Base-by-base conservation (phyloP, 1,140 invertebrate genomes). In the Eciton burchellii region DNA sequence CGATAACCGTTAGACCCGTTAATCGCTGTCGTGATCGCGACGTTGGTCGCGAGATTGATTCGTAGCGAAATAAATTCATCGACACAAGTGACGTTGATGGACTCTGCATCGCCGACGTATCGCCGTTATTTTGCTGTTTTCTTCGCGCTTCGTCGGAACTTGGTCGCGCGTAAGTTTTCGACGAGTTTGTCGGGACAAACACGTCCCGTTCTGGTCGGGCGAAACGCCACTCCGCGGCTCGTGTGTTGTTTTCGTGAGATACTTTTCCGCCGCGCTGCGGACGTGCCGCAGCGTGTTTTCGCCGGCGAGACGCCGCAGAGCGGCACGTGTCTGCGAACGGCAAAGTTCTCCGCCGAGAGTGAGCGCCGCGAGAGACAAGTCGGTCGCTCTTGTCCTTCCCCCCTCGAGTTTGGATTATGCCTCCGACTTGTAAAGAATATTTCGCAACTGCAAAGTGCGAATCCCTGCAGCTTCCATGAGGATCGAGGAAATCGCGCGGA, bases 141-240 rank as follows among this genome's bases (percentile, higher is more conserved):
- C 63, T n/a, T 21, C 12, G 11, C 41, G 35, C 65, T 26, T 59
- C 35, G 14, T n/a, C 29, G 35, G 14, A 9, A 63, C 29, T 70
- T 79, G 29, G 12, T 52, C 24, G 12, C 5, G 8, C 8, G 65
- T 82, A 63, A 86, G n/a, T 70, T 82, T 41, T 65, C 14, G 14
- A 14, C n/a, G 54, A 85, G 49, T 70, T 82, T 52, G 16, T 49
- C 54, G 21, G 24, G n/a, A 74, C 43, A 86, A 86, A 86, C 76
- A 85, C 26, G 45, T 49, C n/a, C n/a, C 11, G 62, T 73, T 73
- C 26, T 29, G 16, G 49, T 52, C 54, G 45, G 45, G 14, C n/a
- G n/a, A n/a, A n/a, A 21, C 43, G 47, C 21, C 52, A 57, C 65
- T 41, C 24, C 59, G 24, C 57, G 52, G 82, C 82, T 73, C 57